These are phyloP conservation scores for Embiotoca jacksoni DNA, from an alignment of 2,113 vertebrate species.

Conservation along the genomic window DNA sequence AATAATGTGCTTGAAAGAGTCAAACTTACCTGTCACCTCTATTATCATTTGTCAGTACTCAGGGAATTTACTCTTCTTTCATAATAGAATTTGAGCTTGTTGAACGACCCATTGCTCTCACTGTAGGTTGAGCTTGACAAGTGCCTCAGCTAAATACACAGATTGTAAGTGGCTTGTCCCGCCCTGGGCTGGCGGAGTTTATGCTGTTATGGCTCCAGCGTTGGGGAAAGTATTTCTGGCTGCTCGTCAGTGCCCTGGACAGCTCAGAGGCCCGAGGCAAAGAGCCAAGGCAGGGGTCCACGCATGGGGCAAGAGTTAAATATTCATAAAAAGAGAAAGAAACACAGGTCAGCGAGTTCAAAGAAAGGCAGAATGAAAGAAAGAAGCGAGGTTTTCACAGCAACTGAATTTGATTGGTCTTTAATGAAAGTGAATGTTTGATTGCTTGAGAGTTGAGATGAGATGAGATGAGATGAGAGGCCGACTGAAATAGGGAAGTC, in stretches of 20 bases:
- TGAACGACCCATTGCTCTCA: constrained; percentile 5
- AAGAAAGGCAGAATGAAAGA: constrained; percentile 34
- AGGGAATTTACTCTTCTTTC: neutral
- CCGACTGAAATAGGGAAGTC: neutral
- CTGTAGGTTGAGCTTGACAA: constrained; percentile 43
- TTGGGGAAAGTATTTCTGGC: constrained; percentile 58
- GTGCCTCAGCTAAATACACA: constrained; percentile 27
- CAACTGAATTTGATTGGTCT: constrained; percentile 16
- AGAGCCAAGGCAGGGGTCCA: constrained; percentile 68
- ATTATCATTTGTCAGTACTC: neutral
- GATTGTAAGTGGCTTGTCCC: constrained; percentile 31
- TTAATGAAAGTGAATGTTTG: constrained; percentile 21
- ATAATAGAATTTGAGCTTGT: constrained; percentile 26
- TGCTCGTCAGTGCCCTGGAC: constrained; percentile 49
- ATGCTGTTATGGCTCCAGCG: constrained; percentile 41
- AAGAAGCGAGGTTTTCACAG: constrained; percentile 6
- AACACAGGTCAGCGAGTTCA: constrained; percentile 30
- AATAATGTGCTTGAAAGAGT: neutral
- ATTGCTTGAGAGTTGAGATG: constrained; percentile 17
- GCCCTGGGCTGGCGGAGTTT: constrained; percentile 34
- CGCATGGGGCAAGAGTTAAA: constrained; percentile 70
- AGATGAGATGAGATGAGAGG: constrained; percentile 23
- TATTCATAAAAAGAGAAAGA: constrained; percentile 76
- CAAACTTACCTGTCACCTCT: neutral
- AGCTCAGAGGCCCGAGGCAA: constrained; percentile 60